Conservation (phyloP, 2,113 vertebrate genomes). For the Chaetura pelagica region DNA sequence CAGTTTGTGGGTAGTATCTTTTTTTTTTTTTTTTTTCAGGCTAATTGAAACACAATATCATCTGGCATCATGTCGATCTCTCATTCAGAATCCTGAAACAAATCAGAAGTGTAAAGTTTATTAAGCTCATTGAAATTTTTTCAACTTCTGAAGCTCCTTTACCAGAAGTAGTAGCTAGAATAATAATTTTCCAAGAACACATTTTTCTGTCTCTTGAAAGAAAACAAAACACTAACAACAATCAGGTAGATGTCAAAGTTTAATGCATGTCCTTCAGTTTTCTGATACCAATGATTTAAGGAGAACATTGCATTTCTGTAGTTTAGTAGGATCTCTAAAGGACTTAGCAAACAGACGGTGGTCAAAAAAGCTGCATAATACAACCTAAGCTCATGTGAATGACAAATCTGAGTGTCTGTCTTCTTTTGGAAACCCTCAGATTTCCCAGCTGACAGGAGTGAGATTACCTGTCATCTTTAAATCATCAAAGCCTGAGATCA, state of each 20-base stretch:
- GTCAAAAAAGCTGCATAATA: slow-evolving; percentile 55
- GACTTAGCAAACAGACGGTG: slow-evolving; percentile 17
- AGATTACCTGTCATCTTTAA: slow-evolving; percentile 68
- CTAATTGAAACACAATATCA: background rate
- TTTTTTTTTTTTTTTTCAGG: background rate
- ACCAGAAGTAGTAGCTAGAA: background rate
- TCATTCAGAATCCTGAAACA: background rate
- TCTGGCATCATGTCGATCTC: background rate
- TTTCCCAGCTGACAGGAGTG: slow-evolving; percentile 27
- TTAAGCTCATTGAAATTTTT: background rate
- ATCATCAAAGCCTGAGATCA: slow-evolving; percentile 55
- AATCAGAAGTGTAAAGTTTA: background rate
- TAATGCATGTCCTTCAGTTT: slow-evolving; percentile 14
- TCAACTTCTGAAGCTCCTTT: background rate
- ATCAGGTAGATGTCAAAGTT: background rate
- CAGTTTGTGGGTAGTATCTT: background rate
- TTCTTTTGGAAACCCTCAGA: slow-evolving; percentile 54
- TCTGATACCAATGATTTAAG: slow-evolving; percentile 45
- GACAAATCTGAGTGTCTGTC: slow-evolving; percentile 35
- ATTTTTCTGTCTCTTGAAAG: background rate
- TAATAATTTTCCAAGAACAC: background rate
- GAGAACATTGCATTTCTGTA: background rate
- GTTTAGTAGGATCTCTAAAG: background rate
- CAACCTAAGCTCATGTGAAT: slow-evolving; percentile 64
- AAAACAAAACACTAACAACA: background rate